These are phyloP conservation scores for Gnathonemus echidnorhynchus DNA, from an alignment of 2,113 vertebrate genomes.

Conservation along the genomic window DNA sequence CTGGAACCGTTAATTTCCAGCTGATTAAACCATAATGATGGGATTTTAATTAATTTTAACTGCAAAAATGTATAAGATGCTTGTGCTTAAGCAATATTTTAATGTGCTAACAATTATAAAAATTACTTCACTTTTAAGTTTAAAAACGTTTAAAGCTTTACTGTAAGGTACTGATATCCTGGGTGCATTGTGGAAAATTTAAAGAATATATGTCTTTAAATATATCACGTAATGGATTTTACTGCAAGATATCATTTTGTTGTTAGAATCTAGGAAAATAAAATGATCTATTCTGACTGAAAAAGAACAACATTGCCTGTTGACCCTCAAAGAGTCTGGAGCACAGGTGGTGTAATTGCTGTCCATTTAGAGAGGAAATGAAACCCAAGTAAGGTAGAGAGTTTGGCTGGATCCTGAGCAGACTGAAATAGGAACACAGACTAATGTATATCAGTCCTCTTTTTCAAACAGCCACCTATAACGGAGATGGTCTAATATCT, in stretches of 20 bases:
- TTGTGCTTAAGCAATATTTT: neutral
- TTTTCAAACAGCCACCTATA: neutral
- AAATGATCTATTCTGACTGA: neutral
- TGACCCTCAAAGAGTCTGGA: neutral
- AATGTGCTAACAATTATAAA: neutral
- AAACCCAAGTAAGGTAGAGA: neutral
- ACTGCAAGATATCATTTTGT: neutral
- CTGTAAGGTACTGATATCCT: neutral
- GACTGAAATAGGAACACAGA: neutral
- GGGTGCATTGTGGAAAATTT: neutral
- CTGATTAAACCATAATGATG: neutral
- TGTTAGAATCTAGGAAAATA: neutral
- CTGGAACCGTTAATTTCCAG: slow-evolving; percentile 11
- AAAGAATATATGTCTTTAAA: neutral
- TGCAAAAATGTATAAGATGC: neutral
- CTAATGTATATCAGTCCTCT: neutral
- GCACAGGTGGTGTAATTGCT: neutral
- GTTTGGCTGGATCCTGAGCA: neutral
- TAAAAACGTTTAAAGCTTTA: neutral
- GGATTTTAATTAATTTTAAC: neutral
- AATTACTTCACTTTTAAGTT: neutral
- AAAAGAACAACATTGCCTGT: neutral
- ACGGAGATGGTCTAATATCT: neutral
- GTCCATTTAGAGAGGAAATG: neutral
- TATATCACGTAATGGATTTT: neutral